Conservation (phyloP, 64 coral and sea anemone species). For the Actinia equina region DNA sequence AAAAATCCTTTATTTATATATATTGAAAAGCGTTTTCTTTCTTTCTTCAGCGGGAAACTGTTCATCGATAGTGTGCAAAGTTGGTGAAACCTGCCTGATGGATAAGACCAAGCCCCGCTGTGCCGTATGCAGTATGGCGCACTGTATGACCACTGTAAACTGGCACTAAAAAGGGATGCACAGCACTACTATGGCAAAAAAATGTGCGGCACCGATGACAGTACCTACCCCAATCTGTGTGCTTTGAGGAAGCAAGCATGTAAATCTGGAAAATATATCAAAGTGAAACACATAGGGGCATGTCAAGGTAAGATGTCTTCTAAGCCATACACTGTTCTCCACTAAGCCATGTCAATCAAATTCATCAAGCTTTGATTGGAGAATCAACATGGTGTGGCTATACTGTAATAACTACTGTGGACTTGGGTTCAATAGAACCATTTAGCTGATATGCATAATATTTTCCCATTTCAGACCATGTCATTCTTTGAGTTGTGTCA, state of each 20-base stretch:
- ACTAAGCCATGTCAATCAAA: too few relatives aligned
- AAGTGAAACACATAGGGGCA: slow-evolving; percentile 14
- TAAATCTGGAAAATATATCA: slow-evolving; percentile 22
- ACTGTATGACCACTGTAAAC: neutral
- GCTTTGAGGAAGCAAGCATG: slow-evolving; percentile 44
- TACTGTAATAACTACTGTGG: too few relatives aligned
- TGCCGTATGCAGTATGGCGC: slow-evolving; percentile 32
- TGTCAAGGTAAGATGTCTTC: slow-evolving; percentile 30
- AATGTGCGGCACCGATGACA: slow-evolving; percentile 46
- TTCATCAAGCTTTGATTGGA: too few relatives aligned
- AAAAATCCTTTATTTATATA: too few relatives aligned
- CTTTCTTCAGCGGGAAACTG: neutral
- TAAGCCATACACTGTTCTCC: neutral
- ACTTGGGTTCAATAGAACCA: too few relatives aligned
- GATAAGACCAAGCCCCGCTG: slow-evolving; percentile 4
- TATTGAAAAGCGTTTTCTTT: neutral
- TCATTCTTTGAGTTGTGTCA: too few relatives aligned
- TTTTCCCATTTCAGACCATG: too few relatives aligned
- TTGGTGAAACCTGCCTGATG: neutral
- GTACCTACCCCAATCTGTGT: slow-evolving; percentile 35
- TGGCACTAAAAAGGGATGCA: neutral
- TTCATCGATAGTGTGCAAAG: neutral
- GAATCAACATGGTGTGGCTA: too few relatives aligned
- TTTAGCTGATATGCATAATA: too few relatives aligned
- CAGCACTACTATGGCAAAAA: neutral